These are phyloP conservation scores for Nomada fabriciana DNA, from an alignment of 2,888 invertebrate genomes.

Conservation along the genomic window DNA sequence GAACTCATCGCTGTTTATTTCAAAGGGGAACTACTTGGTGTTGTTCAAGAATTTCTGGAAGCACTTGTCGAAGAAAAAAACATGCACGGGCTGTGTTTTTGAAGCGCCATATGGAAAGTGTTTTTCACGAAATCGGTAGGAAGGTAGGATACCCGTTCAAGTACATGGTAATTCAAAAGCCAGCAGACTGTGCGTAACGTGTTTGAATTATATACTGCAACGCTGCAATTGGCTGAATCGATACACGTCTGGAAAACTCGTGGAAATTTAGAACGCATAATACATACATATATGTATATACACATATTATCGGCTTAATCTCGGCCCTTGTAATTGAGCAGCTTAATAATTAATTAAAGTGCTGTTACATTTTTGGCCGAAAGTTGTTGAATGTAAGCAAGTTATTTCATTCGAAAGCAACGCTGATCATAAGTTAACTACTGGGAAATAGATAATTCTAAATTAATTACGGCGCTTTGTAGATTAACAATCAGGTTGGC, in stretches of 20 bases:
- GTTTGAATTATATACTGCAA: conserved; percentile 22
- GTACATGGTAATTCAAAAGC: conserved; percentile 16
- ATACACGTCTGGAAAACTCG: not conserved
- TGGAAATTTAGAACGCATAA: too few species aligned
- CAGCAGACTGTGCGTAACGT: not conserved
- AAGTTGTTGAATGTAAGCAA: too few species aligned
- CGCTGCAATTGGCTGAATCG: not conserved
- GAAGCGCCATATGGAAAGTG: not conserved
- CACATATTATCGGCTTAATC: too few species aligned
- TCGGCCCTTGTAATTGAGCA: too few species aligned
- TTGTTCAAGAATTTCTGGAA: conserved; percentile 34
- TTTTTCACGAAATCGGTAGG: conserved; percentile 27
- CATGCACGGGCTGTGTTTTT: not conserved
- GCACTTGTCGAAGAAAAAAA: conserved; percentile 23
- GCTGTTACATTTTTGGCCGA: too few species aligned
- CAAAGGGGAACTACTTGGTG: not conserved
- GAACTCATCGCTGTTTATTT: conserved; percentile 39
- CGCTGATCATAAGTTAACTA: too few species aligned
- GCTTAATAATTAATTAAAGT: too few species aligned
- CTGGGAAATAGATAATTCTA: too few species aligned
- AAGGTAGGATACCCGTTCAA: conserved; percentile 11
- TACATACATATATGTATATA: too few species aligned
- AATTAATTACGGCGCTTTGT: too few species aligned
- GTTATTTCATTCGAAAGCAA: too few species aligned
- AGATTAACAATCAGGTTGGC: too few species aligned